These are phyloP conservation scores for Heliconius ismenius DNA, from an alignment of 2,888 invertebrate genomes.

Conservation along the genomic window DNA sequence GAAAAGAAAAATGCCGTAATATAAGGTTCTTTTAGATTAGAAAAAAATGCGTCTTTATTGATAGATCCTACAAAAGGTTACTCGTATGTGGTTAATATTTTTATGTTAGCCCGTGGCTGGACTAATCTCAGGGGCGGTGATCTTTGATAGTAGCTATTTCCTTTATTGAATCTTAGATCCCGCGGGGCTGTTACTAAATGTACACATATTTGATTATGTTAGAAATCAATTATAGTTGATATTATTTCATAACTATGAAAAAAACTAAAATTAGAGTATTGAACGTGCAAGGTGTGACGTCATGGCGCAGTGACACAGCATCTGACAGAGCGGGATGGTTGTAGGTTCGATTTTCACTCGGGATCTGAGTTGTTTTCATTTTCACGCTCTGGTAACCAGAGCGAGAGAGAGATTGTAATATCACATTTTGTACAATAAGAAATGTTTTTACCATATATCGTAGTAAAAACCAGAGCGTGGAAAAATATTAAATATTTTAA, in stretches of 20 bases:
- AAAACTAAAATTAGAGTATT: too few species aligned
- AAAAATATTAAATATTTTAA: too few species aligned
- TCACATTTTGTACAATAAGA: too few species aligned
- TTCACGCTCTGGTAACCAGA: too few species aligned
- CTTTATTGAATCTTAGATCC: conserved; percentile 35
- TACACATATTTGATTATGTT: not conserved
- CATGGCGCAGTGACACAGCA: too few species aligned
- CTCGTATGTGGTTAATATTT: conserved; percentile 3
- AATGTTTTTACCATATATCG: too few species aligned
- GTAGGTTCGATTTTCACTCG: too few species aligned
- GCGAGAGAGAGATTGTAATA: too few species aligned
- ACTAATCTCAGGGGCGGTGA: conserved; percentile 41
- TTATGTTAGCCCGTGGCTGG: conserved; percentile 22
- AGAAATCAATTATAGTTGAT: not conserved
- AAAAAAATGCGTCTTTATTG: not conserved
- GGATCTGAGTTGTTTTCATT: too few species aligned
- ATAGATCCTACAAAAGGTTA: not conserved
- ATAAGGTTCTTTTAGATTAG: not conserved
- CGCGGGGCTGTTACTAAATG: conserved; percentile 23
- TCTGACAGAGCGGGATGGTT: too few species aligned
- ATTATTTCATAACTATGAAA: not conserved
- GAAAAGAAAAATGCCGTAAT: not conserved
- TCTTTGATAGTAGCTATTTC: conserved; percentile 38
- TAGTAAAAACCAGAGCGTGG: too few species aligned
- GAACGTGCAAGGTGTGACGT: too few species aligned